Evolutionary conservation across 2,888 invertebrate genomes (phyloP), one percentile per base, ranked within the genome.

Genomic region (Stenodera caucasica): DNA sequence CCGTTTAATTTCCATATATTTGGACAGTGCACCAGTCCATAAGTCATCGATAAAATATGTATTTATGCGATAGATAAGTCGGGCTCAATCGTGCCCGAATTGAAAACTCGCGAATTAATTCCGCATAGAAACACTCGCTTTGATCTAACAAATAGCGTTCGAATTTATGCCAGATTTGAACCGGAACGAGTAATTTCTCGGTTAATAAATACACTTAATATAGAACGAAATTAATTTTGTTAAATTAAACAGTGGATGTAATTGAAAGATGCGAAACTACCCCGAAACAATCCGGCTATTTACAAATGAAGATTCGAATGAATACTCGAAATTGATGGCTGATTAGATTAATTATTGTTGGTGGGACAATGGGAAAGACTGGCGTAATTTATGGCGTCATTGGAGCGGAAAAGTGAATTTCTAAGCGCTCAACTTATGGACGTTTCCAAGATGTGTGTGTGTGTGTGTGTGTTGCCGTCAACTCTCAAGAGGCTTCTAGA

Each of bases 1-100:
- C 53, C 52, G 57, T 54, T 57, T 55, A 58, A 57, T 61, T 58
- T 58, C 51, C 61, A 61, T 61, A 61, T 61, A 61, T 61, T 58
- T 58, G 55, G 55, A 61, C 52, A 55, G 51, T 45, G 61, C 61
- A 61, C 40, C 55, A 52, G 35, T 11, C 4, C 12, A 5, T 45
- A n/a, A n/a, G n/a, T n/a, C n/a, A n/a, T n/a, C n/a, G n/a, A n/a
- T n/a, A n/a, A n/a, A n/a, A n/a, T n/a, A 40, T 21, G 4, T 21
- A 40, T 40, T 40, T 40, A 40, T 21, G 2, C 26, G 5, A 26
- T 26, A 4, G n/a, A n/a, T n/a, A n/a, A n/a, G n/a, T n/a, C n/a
- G n/a, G n/a, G n/a, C n/a, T n/a, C n/a, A n/a, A n/a, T n/a, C n/a
- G n/a, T n/a, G n/a, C n/a, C n/a, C n/a, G n/a, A n/a, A n/a, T n/a